A percentile compares a stretch with the other conserved stretches of the same genome.
Evolutionary conservation across 2,797 vertebrate genomes (phyloP).

Genomic region (Echeneis naucrates): DNA sequence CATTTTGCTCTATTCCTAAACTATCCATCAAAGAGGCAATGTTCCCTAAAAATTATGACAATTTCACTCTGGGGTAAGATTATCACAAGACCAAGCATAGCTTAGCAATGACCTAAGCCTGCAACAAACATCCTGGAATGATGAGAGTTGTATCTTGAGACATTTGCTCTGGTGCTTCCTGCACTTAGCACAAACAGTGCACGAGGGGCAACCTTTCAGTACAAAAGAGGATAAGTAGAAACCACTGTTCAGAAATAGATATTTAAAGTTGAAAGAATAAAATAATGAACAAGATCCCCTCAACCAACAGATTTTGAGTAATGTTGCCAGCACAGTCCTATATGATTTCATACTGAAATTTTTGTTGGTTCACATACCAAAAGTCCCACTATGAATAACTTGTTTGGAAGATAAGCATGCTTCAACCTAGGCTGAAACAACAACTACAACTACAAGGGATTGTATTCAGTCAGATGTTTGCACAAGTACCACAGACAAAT

Average conservation of each 20-base stretch:
- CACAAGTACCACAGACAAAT: conserved; percentile 22
- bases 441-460: neutral
- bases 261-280: neutral
- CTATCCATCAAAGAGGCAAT: conserved; percentile 9
- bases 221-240: neutral
- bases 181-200: neutral
- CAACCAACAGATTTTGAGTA: neutral
- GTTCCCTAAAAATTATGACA: neutral
- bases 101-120: neutral
- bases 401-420: neutral
- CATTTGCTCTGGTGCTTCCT: neutral
- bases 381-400: neutral
- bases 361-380: neutral
- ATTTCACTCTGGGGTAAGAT: conserved; percentile 14
- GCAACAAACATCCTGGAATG: neutral
- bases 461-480: conserved; percentile 12
- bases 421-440: conserved; percentile 3
- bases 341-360: neutral
- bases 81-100: neutral
- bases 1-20: conserved; percentile 10
- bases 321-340: neutral
- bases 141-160: neutral
- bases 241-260: neutral
- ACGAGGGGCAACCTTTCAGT: neutral
- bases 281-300: neutral